phyloP scores from a whole-genome alignment of 2,113 vertebrate species.

The Micronisus gabar region DNA sequence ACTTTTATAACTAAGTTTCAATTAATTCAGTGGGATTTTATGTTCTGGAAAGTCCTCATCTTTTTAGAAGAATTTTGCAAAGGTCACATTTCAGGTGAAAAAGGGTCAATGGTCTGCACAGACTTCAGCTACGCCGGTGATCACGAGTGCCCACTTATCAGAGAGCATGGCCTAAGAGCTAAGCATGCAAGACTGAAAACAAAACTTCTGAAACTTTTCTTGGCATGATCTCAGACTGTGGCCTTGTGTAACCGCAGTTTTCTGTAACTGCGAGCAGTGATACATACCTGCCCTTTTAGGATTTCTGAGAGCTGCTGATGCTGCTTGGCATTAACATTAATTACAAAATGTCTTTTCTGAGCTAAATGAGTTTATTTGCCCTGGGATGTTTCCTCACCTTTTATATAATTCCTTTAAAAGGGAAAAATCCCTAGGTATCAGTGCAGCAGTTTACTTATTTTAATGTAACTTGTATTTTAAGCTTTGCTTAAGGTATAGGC shows the following conservation, averaged over 20 bases:
- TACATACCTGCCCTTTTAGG: not conserved
- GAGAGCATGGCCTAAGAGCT: not conserved
- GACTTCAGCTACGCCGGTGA: not conserved
- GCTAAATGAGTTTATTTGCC: not conserved
- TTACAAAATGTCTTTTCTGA: not conserved
- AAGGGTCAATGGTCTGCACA: not conserved
- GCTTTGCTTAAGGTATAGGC: not conserved
- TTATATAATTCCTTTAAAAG: not conserved
- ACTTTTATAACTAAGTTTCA: not conserved
- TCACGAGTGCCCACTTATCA: fast-evolving
- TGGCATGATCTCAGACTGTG: not conserved
- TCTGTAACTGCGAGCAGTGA: not conserved
- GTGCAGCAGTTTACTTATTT: not conserved
- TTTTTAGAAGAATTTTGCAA: not conserved
- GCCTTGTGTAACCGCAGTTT: not conserved
- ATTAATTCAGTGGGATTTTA: not conserved
- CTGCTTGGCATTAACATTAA: not conserved
- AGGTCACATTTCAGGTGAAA: not conserved
- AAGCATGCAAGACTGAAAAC: not conserved
- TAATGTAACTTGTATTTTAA: not conserved
- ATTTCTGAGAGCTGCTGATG: not conserved
- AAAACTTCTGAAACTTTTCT: not conserved
- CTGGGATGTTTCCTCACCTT: not conserved
- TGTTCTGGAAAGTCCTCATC: not conserved
- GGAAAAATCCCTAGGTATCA: not conserved